phyloP scores from a whole-genome alignment of 2,113 vertebrate species.

The Meriones unguiculatus region DNA sequence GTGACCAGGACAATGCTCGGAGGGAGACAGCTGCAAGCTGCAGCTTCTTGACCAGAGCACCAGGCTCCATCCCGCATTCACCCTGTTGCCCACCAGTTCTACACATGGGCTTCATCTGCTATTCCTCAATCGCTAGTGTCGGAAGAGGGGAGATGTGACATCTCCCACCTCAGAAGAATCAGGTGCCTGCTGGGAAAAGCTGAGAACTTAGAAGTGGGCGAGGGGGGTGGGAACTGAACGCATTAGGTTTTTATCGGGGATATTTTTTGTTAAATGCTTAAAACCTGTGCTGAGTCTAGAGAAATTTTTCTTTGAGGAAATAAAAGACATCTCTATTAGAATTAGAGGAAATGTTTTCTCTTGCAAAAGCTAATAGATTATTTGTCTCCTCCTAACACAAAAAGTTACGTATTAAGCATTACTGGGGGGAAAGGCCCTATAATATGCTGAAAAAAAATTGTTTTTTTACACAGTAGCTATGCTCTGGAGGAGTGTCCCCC shows the following conservation, averaged over 20 bases:
- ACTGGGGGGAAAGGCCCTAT: background rate
- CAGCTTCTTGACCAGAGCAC: background rate
- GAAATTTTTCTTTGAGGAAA: background rate
- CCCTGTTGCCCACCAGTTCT: background rate
- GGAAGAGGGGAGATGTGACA: accelerated
- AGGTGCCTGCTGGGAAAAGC: background rate
- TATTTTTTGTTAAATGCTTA: background rate
- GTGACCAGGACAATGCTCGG: accelerated
- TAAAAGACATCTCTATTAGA: background rate
- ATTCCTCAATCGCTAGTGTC: background rate
- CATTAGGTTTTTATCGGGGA: background rate
- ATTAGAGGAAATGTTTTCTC: background rate
- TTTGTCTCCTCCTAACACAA: background rate
- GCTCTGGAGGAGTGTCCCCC: background rate
- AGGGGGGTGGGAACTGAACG: too few relatives aligned
- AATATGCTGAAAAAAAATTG: background rate
- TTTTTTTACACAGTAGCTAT: background rate
- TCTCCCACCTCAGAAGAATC: background rate
- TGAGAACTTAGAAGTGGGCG: background rate
- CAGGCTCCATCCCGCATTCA: accelerated
- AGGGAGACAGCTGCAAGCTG: accelerated
- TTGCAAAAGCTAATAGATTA: background rate
- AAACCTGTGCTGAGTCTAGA: background rate
- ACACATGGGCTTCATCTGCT: accelerated
- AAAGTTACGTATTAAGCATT: background rate